Base-by-base conservation (phyloP, 2,113 vertebrate genomes). In the Machaerirhynchus nigripectus region DNA sequence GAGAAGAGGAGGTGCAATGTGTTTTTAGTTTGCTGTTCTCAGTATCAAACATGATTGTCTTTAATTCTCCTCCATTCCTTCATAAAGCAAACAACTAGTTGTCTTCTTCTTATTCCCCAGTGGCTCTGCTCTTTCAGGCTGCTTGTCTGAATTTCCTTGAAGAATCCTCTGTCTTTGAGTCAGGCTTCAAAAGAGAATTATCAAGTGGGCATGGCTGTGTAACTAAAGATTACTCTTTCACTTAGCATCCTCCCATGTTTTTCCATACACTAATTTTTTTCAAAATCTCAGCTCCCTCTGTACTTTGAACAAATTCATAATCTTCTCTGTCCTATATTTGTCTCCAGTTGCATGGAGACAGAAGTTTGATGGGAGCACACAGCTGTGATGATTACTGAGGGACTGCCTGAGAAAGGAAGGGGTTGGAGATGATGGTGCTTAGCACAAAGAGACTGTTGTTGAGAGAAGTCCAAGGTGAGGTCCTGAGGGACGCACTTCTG, bases 151-250 rank as follows among this genome's bases (percentile, higher is more conserved):
- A 75, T 71, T 67, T 95, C 73, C 93, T 87, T 93, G 47, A 92
- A 85, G 69, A 87, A 78, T 74, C 17, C 7, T 86, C 47, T 84
- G 86, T 85, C 50, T 73, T 93, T n/a, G 50, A 95, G 44, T n/a
- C 67, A 90, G 27, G 42, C 83, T 92, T 93, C 89, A 92, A 93
- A 95, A 78, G 24, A 35, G 23, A 90, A 87, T 61, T 78, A 82
- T 68, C 64, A 81, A 75, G 44, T 47, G 52, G 24, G 24, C 27
- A 89, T 44, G 46, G 30, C 47, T 93, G 33, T 59, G 39, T 60
- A 87, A 84, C 9, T 55, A 75, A 89, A 85, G 60, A 71, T 56
- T 63, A 67, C 10, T 89, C 84, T 85, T 70, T 47, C 2, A 1
- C 40, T 78, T 67, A 75, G 21, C 23, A 77, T 74, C 39, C 7